phyloP scores from a whole-genome alignment of 2,797 vertebrate genomes.

The Acanthopagrus latus region DNA sequence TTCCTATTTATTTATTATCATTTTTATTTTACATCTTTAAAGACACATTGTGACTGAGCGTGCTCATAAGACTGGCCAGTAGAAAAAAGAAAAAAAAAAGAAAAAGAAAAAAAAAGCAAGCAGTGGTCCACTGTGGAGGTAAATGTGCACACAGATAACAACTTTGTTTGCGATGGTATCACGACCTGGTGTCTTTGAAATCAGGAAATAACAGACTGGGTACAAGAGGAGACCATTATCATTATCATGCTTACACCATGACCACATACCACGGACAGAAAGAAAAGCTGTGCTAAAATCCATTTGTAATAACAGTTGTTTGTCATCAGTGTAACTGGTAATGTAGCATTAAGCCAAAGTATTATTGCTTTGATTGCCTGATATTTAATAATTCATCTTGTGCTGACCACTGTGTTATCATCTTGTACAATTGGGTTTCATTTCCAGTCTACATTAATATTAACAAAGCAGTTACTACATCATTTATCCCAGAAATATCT shows the following conservation, averaged over 20 bases:
- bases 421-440: background rate
- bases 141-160: conserved; percentile 30
- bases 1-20: conserved; percentile 9
- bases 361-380: conserved; percentile 43
- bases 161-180: background rate
- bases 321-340: background rate
- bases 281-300: background rate
- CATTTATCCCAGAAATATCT: conserved; percentile 12
- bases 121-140: conserved; percentile 40
- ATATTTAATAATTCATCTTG: conserved; percentile 12
- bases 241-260: conserved; percentile 25
- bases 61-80: conserved; percentile 32
- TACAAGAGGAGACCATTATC: background rate
- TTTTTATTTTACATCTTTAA: conserved; percentile 39
- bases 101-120: conserved; percentile 39
- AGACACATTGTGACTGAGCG: conserved; percentile 50
- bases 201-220: conserved; percentile 14
- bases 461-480: background rate
- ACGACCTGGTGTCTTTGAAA: conserved; percentile 9
- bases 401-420: background rate
- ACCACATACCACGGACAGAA: background rate
- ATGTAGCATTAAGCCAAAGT: conserved; percentile 17
- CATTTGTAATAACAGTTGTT: background rate
- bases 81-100: conserved; percentile 21
- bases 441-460: conserved; percentile 4